These are phyloP conservation scores for Zaprionus kolodkinae DNA, from an alignment of 1,140 invertebrate genomes.

Conservation along the genomic window DNA sequence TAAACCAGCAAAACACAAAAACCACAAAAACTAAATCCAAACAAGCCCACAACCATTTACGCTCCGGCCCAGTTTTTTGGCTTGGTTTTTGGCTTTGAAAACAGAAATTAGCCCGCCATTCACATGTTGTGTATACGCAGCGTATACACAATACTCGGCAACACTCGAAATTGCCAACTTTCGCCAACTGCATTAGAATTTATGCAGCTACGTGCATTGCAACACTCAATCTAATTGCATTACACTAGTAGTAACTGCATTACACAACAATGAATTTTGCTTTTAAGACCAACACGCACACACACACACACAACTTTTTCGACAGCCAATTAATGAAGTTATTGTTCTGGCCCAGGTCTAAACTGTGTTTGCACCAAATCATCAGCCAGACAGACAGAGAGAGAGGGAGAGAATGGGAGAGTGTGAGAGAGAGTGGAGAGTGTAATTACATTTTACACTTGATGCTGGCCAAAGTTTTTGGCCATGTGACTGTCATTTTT, in stretches of 20 bases:
- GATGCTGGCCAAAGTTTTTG: background rate
- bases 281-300: slow-evolving; percentile 5
- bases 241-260: slow-evolving; percentile 35
- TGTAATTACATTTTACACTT: slow-evolving; percentile 1
- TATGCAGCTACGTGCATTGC: slow-evolving; percentile 26
- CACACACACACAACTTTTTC: slow-evolving; percentile 20
- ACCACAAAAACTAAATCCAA: slow-evolving; percentile 39
- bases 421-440: no score
- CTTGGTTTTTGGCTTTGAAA: slow-evolving; percentile 54
- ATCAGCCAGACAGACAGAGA: background rate
- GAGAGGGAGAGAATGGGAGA: background rate
- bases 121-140: slow-evolving; percentile 44
- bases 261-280: background rate
- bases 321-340: slow-evolving; percentile 45
- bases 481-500: no score
- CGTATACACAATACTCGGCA: slow-evolving; percentile 2
- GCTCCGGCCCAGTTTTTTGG: slow-evolving; percentile 30
- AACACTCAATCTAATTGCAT: slow-evolving; percentile 59
- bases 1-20: slow-evolving; percentile 19
- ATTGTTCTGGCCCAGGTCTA: background rate
- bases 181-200: slow-evolving; percentile 23
- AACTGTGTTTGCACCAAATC: background rate
- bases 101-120: slow-evolving; percentile 65
- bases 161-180: slow-evolving; percentile 36
- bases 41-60: slow-evolving; percentile 29